Evolutionary conservation across 2,797 vertebrate genomes (phyloP).

Genomic region (Leptoclinus maculatus): DNA sequence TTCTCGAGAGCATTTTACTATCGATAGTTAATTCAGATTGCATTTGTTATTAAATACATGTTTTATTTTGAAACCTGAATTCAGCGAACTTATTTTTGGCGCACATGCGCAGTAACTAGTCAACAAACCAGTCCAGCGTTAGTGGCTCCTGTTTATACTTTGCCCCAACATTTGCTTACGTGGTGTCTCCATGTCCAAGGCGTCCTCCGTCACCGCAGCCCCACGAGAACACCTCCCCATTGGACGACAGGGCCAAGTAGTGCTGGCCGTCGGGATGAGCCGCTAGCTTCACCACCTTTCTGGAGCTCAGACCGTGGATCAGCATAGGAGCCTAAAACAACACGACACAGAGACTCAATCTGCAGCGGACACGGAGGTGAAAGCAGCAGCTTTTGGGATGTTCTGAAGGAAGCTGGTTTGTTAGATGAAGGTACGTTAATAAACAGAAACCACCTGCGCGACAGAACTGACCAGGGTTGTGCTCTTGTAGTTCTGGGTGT

Average conservation of each 20-base stretch:
- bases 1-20: too few species aligned
- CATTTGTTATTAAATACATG: too few species aligned
- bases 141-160: too few species aligned
- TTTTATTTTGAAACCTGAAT: too few species aligned
- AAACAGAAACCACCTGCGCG: background rate
- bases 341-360: slow-evolving; percentile 1
- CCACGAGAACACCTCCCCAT: slow-evolving; percentile 98
- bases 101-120: too few species aligned
- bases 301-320: slow-evolving; percentile 91
- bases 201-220: slow-evolving; percentile 98
- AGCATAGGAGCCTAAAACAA: slow-evolving; percentile 90
- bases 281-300: slow-evolving; percentile 95
- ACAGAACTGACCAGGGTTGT: slow-evolving; percentile 90
- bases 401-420: background rate
- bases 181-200: slow-evolving; percentile 96
- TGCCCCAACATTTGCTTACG: slow-evolving; percentile 90
- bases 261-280: slow-evolving; percentile 98
- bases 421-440: background rate
- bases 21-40: too few species aligned
- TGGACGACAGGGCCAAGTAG: slow-evolving; percentile 93
- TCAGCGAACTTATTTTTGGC: too few species aligned
- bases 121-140: too few species aligned
- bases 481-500: slow-evolving; percentile 96
- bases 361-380: background rate
- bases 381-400: background rate